A percentile compares a stretch with the other conserved stretches of the same genome.
phyloP scores from a whole-genome alignment of 1,140 invertebrate species.

The Drosophila kanapiae region DNA sequence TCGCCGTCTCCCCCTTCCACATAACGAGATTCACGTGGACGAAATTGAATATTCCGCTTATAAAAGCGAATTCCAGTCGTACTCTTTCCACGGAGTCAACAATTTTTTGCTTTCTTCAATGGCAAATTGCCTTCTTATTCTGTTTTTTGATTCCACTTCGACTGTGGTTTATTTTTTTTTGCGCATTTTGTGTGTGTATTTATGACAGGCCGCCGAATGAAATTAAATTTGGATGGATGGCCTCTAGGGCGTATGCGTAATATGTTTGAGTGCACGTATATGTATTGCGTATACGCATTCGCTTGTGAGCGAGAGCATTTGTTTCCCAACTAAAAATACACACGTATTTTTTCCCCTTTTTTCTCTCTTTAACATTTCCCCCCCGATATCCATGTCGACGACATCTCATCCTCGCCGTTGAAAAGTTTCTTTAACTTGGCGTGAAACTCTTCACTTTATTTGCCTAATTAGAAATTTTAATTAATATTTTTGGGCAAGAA shows the following conservation, averaged over 20 bases:
- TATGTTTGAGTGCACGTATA: conserved; percentile 37
- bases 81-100: conserved; percentile 10
- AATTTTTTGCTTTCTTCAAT: conserved; percentile 16
- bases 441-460: conserved; percentile 19
- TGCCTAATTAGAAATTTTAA: conserved; percentile 42
- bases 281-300: conserved; percentile 8
- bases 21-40: conserved; percentile 11
- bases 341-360: not conserved
- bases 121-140: conserved; percentile 16
- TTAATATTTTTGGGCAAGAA: conserved; percentile 35
- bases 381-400: conserved; percentile 7
- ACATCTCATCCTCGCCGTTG: conserved; percentile 1
- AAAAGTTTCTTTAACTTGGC: conserved; percentile 39
- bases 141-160: conserved; percentile 11
- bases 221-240: conserved; percentile 62
- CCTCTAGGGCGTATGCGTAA: conserved; percentile 65
- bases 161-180: conserved; percentile 11
- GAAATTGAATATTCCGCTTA: conserved; percentile 21
- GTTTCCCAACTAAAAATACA: conserved; percentile 45
- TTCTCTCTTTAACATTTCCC: conserved; percentile 23
- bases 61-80: conserved; percentile 9
- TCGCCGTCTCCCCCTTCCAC: not conserved
- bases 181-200: conserved; percentile 52
- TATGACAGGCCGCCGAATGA: conserved; percentile 48
- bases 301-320: conserved; percentile 16